Evolutionary conservation across 2,113 vertebrate genomes (phyloP).

Genomic region (Ia io): DNA sequence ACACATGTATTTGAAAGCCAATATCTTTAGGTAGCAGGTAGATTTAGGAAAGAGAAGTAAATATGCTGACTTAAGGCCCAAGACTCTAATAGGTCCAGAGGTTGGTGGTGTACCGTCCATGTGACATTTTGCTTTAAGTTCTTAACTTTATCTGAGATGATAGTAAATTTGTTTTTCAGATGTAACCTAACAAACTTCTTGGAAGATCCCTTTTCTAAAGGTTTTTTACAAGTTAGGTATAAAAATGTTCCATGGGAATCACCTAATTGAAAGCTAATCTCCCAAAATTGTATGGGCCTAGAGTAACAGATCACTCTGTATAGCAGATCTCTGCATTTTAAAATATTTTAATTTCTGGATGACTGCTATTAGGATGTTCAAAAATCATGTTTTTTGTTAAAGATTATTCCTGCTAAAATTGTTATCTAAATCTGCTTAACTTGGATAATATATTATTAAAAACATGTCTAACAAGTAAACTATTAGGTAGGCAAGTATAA

Average conservation of each 20-base stretch:
- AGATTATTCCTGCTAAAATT: slow-evolving; percentile 25
- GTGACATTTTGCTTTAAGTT: not conserved
- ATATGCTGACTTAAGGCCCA: not conserved
- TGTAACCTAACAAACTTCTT: not conserved
- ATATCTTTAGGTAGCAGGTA: not conserved
- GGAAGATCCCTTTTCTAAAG: not conserved
- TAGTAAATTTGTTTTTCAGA: not conserved
- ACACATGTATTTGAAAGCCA: not conserved
- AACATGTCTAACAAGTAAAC: not conserved
- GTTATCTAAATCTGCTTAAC: not conserved
- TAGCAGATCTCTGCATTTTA: not conserved
- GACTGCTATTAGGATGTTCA: not conserved
- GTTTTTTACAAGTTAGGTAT: not conserved
- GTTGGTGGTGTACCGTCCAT: not conserved
- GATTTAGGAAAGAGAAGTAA: not conserved
- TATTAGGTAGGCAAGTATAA: not conserved
- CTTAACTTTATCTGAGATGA: not conserved
- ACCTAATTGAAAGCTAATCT: not conserved
- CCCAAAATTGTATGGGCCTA: not conserved
- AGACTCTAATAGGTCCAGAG: not conserved
- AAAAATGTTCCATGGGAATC: not conserved
- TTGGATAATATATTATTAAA: not conserved
- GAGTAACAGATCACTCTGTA: not conserved
- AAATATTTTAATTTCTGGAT: slow-evolving; percentile 26
- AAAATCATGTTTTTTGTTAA: not conserved